A percentile compares a stretch with the other conserved stretches of the same genome.
Conservation (phyloP, 2,888 invertebrate species). For the Theodoxus fluviatilis region DNA sequence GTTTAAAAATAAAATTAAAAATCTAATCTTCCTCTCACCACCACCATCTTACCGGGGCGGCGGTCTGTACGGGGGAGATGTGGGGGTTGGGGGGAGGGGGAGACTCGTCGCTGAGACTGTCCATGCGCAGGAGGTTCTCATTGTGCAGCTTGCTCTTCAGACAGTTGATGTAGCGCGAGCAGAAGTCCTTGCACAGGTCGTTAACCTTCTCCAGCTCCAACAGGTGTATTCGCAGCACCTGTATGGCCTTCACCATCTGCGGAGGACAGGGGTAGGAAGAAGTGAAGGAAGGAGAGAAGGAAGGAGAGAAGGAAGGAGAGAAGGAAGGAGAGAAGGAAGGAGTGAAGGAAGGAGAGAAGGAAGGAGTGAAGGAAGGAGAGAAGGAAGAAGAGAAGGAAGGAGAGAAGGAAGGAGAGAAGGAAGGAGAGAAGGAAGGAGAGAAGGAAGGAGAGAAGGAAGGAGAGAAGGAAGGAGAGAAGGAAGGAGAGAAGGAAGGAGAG, state of each 20-base stretch:
- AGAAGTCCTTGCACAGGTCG: slow-evolving; percentile 93
- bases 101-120: slow-evolving; percentile 46
- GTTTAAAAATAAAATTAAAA: no score
- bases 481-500: no score
- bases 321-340: no score
- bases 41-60: background rate
- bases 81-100: slow-evolving; percentile 29
- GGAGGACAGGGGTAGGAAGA: slow-evolving; percentile 29
- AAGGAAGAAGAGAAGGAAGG: no score
- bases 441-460: no score
- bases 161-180: slow-evolving; percentile 87
- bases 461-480: no score
- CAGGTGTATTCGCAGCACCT: slow-evolving; percentile 89
- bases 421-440: no score
- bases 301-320: no score
- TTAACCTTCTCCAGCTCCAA: slow-evolving; percentile 93
- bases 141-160: slow-evolving; percentile 74
- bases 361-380: background rate
- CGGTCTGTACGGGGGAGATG: background rate
- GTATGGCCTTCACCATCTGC: slow-evolving; percentile 86
- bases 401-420: no score
- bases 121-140: slow-evolving; percentile 59
- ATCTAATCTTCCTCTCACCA: no score
- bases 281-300: no score
- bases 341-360: no score